Evolutionary conservation across 2,797 vertebrate genomes (phyloP).

Genomic region (Harpagifer antarcticus): DNA sequence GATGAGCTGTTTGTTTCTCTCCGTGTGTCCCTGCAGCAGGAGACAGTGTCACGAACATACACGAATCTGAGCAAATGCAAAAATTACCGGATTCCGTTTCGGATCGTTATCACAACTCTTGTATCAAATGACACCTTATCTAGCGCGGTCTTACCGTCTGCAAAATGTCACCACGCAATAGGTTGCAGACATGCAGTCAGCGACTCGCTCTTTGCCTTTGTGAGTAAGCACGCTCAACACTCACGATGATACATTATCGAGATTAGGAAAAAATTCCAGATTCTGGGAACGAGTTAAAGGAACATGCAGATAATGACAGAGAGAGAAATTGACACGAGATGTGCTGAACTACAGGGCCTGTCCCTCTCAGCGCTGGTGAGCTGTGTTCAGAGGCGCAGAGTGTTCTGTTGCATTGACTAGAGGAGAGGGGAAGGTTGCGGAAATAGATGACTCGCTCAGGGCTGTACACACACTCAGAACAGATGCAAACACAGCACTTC

Average conservation of each 20-base stretch:
- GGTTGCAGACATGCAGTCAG: constrained; percentile 43
- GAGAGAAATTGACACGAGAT: constrained; percentile 25
- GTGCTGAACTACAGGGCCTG: constrained; percentile 55
- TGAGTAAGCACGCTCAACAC: constrained; percentile 23
- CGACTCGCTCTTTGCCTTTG: constrained; percentile 20
- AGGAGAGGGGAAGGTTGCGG: constrained; percentile 77
- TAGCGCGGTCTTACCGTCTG: constrained; percentile 28
- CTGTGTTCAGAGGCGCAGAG: constrained; percentile 67
- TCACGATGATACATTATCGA: constrained; percentile 51
- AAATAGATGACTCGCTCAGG: constrained; percentile 84
- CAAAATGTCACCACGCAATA: constrained; percentile 48
- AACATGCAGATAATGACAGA: constrained; percentile 39
- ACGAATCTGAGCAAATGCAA: constrained; percentile 18
- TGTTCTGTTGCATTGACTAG: constrained; percentile 66
- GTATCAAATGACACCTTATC: constrained; percentile 55
- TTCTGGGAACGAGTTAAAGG: constrained; percentile 12
- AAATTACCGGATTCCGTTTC: constrained; percentile 36
- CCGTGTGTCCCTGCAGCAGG: constrained; percentile 38
- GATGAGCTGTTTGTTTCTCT: constrained; percentile 38
- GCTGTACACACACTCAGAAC: constrained; percentile 80
- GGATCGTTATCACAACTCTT: constrained; percentile 44
- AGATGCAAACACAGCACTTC: constrained; percentile 83
- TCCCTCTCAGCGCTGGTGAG: constrained; percentile 59
- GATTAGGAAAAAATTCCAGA: constrained; percentile 33
- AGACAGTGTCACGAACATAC: constrained; percentile 15